Evolutionary conservation across 2,797 vertebrate species (phyloP), one percentile per base, ranked within the genome.

Genomic region (Parauchenoglanis punctatus): DNA sequence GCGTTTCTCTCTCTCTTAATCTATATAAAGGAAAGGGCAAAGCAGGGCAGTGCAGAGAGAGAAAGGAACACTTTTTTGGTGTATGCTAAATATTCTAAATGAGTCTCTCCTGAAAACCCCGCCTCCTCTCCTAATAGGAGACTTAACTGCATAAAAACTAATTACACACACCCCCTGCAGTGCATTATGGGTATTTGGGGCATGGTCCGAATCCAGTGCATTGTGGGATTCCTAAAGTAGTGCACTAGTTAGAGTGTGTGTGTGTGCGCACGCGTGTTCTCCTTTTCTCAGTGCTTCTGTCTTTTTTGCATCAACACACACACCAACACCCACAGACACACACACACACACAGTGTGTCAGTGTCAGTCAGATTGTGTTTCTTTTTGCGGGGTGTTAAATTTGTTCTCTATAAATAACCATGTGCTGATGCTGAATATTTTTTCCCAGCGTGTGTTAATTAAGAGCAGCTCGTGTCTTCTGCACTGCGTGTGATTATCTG

Each of bases 401-500:
- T 25, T 52, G 44, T n/a, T 56, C 83, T 84, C 83, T 73, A 84
- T 84, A 84, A 84, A 84, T 84, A 84, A 23, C 83, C 1, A 65
- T 84, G 83, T 84, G 83, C 67, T 68, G 67, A 70, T 56, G 67
- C 58, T 81, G 67, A 72, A 67, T 70, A 54, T 83, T 84, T 83
- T 70, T 70, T 86, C 89, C 67, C 81, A 85, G 84, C 87, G 86
- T 78, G 87, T 87, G 94, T 95, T 96, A 95, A 96, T 95, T 95
- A 96, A 95, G 94, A 95, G 93, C 88, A 90, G 89, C 93, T 93
- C 93, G 93, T 95, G 94, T 95, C 94, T 94, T 93, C 94, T 94
- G 94, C 94, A 93, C 91, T 91, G 93, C 94, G 90, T 92, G 93
- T 93, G 95, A 95, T 96, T 94, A 95, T 94, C 92, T 68, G 44